Evolutionary conservation across 2,888 invertebrate genomes (phyloP).

Genomic region (Himalopsyche anomala): DNA sequence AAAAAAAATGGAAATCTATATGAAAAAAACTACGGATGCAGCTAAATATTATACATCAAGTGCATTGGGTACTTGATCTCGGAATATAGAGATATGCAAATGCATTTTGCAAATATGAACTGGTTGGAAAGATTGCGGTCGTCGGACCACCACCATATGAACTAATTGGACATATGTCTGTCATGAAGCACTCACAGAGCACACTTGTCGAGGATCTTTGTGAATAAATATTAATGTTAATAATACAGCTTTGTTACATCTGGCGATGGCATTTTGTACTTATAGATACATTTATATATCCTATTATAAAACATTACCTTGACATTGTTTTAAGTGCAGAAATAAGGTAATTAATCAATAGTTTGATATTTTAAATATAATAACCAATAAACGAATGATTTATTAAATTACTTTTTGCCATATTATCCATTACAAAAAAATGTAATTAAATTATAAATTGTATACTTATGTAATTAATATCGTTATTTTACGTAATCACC

Average conservation of each 20-base stretch:
- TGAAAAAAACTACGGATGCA: not conserved
- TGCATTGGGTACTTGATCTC: not conserved
- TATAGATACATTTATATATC: not conserved
- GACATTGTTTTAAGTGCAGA: not conserved
- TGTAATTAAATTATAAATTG: too few species aligned
- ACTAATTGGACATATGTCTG: slow-evolving; percentile 16
- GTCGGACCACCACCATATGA: not conserved
- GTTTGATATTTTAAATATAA: too few species aligned
- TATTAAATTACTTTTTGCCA: too few species aligned
- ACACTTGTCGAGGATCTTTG: not conserved
- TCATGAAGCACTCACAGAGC: slow-evolving; percentile 14
- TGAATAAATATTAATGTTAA: slow-evolving; percentile 20
- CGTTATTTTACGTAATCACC: too few species aligned
- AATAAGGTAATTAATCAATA: not conserved
- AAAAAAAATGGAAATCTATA: not conserved
- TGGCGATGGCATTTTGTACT: not conserved
- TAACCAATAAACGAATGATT: too few species aligned
- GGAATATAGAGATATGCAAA: slow-evolving; percentile 10
- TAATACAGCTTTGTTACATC: slow-evolving; percentile 25
- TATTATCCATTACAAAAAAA: too few species aligned
- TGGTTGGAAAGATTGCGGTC: slow-evolving; percentile 26
- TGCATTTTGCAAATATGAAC: slow-evolving; percentile 3
- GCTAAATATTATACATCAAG: not conserved
- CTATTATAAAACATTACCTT: not conserved
- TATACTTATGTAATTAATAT: too few species aligned